Percentiles rank a stretch among this genome's conserved stretches.
These are phyloP conservation scores for Melanargia galathea DNA, from an alignment of 2,888 invertebrate genomes.

Conservation along the genomic window DNA sequence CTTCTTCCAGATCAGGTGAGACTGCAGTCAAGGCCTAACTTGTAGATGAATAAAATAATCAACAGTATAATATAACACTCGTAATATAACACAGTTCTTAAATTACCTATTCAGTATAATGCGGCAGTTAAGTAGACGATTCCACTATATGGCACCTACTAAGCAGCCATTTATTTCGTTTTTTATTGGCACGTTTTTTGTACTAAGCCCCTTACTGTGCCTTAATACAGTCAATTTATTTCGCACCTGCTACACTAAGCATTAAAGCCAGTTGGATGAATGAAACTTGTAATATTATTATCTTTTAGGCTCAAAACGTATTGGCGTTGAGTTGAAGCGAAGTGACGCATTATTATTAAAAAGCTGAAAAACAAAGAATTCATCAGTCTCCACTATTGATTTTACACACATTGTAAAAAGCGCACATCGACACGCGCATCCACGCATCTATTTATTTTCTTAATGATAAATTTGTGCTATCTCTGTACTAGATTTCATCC, in stretches of 20 bases:
- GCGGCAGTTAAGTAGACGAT: neutral
- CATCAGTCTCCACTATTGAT: neutral
- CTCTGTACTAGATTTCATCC: too few species aligned
- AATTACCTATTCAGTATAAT: conserved; percentile 9
- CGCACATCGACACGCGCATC: too few species aligned
- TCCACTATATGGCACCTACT: neutral
- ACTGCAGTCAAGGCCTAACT: too few species aligned
- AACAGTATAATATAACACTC: too few species aligned
- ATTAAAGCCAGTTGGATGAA: conserved; percentile 17
- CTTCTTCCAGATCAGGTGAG: too few species aligned
- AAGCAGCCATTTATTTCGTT: conserved; percentile 17
- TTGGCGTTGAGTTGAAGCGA: neutral
- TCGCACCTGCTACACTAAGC: conserved; percentile 26
- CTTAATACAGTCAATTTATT: conserved; percentile 17
- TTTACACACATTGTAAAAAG: neutral
- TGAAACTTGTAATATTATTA: conserved; percentile 21
- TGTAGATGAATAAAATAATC: too few species aligned
- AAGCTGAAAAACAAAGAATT: neutral
- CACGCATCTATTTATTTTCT: too few species aligned
- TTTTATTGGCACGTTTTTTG: conserved; percentile 22
- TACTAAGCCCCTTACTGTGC: neutral
- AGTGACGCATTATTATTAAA: neutral
- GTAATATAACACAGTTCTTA: conserved; percentile 6
- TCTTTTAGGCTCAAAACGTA: neutral
- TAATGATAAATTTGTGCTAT: too few species aligned